Evolutionary conservation across 23 tunicate genomes (phyloP).

Genomic region (Ciona savignyi): DNA sequence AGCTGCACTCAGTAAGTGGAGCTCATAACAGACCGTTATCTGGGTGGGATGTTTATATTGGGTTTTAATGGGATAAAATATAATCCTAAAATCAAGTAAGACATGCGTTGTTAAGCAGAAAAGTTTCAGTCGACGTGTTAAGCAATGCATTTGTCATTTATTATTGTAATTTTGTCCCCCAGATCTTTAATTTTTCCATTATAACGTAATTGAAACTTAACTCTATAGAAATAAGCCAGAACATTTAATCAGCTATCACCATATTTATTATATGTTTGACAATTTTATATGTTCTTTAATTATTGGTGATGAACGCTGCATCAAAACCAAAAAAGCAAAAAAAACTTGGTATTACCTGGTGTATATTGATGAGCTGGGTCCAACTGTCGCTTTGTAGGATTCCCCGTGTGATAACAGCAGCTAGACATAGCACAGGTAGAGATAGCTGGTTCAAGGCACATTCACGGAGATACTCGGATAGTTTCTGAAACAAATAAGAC

Average conservation of each 20-base stretch:
- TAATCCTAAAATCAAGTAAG: too few species aligned
- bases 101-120: too few species aligned
- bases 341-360: constrained; percentile 15
- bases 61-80: too few species aligned
- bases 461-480: constrained; percentile 32
- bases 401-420: constrained; percentile 37
- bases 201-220: too few species aligned
- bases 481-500: constrained; percentile 10
- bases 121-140: too few species aligned
- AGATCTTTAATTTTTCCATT: too few species aligned
- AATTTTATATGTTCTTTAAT: not conserved
- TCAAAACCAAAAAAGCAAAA: too few species aligned
- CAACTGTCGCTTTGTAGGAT: constrained; percentile 41
- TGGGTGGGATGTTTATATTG: constrained; percentile 14
- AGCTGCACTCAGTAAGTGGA: constrained; percentile 37
- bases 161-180: too few species aligned
- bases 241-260: too few species aligned
- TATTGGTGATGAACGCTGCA: not conserved
- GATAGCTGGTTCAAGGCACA: constrained; percentile 47
- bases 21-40: constrained; percentile 63
- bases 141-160: too few species aligned
- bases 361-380: constrained; percentile 42
- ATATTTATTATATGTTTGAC: not conserved
- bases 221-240: too few species aligned
- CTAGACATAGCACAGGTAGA: constrained; percentile 69